Evolutionary conservation across 2,797 vertebrate species (phyloP).

Genomic region (Pseudochromis fuscus): DNA sequence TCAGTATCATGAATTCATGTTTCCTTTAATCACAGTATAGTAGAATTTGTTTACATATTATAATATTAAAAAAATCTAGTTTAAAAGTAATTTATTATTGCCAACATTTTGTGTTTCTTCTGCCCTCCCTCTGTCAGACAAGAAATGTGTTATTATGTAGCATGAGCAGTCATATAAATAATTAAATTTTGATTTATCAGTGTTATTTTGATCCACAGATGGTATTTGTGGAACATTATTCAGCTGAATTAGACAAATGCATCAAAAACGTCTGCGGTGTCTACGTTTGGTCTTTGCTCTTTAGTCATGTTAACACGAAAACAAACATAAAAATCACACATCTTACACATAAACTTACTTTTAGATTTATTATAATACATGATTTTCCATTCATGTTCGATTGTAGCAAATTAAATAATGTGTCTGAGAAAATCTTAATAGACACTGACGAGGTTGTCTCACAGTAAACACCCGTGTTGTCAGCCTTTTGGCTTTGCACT

Average conservation of each 20-base stretch:
- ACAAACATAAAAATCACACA: neutral
- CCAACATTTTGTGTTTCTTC: neutral
- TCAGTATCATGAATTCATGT: neutral
- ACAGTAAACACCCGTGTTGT: conserved; percentile 41
- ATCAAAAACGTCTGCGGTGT: neutral
- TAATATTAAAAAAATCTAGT: too few species aligned
- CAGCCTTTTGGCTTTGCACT: conserved; percentile 49
- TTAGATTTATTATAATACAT: neutral
- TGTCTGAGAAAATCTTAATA: conserved; percentile 28
- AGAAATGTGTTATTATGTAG: neutral
- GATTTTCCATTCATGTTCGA: conserved; percentile 8
- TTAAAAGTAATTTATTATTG: neutral
- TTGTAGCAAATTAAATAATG: conserved; percentile 1
- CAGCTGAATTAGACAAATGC: neutral
- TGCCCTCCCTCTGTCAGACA: neutral
- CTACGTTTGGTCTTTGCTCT: neutral
- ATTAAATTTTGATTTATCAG: neutral
- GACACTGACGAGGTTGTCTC: conserved; percentile 28
- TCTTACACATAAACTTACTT: neutral
- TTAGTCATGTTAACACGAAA: neutral
- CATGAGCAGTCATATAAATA: neutral
- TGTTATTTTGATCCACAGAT: neutral
- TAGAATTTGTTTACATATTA: too few species aligned
- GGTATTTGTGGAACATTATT: neutral
- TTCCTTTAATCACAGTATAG: neutral